These are phyloP conservation scores for Bos taurus DNA, from an alignment of 2,113 vertebrate species.

Conservation along the genomic window DNA sequence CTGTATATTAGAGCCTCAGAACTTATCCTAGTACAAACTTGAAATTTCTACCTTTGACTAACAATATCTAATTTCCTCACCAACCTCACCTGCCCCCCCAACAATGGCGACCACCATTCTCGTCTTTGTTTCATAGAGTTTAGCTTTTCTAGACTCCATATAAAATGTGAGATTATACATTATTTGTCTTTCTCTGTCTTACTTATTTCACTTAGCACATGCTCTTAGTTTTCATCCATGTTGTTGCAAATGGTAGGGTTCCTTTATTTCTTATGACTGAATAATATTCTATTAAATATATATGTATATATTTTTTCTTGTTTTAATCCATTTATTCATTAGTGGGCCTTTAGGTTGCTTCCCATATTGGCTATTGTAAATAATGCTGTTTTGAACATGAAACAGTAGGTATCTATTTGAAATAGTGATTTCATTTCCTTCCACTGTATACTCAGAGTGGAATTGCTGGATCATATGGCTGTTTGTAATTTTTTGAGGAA, in stretches of 20 bases:
- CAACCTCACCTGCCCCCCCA: neutral
- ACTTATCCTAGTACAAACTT: neutral
- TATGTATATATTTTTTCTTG: neutral
- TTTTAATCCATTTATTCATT: neutral
- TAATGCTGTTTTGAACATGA: neutral
- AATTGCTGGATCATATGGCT: neutral
- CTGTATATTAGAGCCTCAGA: neutral
- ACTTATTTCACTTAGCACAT: neutral
- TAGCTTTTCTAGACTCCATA: neutral
- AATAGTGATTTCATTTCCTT: neutral
- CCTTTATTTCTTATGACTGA: neutral
- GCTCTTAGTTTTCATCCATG: neutral
- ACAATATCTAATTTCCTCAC: neutral
- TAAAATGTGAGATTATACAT: neutral
- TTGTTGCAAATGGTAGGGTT: neutral
- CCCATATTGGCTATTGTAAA: neutral
- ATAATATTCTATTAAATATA: neutral
- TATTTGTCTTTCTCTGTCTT: neutral
- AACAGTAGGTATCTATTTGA: neutral
- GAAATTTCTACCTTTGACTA: neutral
- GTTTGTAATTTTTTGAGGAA: neutral
- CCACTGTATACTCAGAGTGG: neutral
- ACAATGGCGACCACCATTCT: neutral
- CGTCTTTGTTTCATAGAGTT: neutral
- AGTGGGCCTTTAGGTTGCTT: neutral